Base-by-base conservation (phyloP, 2,888 invertebrate species). In the Clistopyga incitator region DNA sequence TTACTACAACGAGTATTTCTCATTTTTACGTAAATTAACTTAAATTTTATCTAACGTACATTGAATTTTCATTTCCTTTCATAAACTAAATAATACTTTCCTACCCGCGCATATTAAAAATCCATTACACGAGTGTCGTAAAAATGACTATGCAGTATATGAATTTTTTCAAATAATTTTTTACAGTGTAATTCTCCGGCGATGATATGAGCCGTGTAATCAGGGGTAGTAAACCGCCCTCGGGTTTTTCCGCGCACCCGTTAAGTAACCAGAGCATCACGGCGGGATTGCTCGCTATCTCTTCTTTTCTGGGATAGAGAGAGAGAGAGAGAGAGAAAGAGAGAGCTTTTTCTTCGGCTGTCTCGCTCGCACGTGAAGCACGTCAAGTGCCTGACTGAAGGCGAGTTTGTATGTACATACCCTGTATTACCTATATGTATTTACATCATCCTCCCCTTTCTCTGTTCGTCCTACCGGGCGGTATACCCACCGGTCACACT, bases 181-280 rank as follows among this genome's bases (percentile, higher is more conserved):
- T 6, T 50, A 45, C 45, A 45, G 45, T 20, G 20, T 52, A 29
- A 59, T 6, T 56, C 45, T 59, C 25, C 18, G 4, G 8, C 8
- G 25, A 47, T 10, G 45, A 10, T 23, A 45, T 25, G 47, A 13
- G 47, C 75, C 52, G 68, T 54, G 74, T 77, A 80, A 82, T 82
- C 81, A 84, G 72, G 78, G 81, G 86, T 86, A 83, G 85, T 85
- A 86, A 87, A 85, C 85, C 85, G 80, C 61, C 80, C 61, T 67
- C 59, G 47, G 67, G 79, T 38, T 45, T 79, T 59, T 65, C 56
- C 65, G 56, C 70, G 23, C 65, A 75, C 42, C 56, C 71, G 80
- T 75, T 47, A 70, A 67, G 42, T 52, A 54, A 76, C 76, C 71
- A 50, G 38, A 72, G 54, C 65, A 45, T 10, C 47, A 50, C 18